Evolutionary conservation across 2,888 invertebrate genomes (phyloP).

Genomic region (Drosophila neonasuta): DNA sequence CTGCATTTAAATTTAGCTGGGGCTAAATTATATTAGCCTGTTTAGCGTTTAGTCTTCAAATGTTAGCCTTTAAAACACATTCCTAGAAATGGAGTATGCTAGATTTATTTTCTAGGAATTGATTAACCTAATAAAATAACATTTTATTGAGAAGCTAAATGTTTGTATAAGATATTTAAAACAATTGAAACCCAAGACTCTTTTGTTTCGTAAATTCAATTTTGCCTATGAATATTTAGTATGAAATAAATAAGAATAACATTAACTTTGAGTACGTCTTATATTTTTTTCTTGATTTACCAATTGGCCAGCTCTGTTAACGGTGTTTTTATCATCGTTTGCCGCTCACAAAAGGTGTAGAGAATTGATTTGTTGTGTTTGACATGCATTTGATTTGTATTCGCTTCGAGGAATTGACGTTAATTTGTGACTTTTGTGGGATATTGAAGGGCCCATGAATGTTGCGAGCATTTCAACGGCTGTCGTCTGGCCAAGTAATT

Average conservation of each 20-base stretch:
- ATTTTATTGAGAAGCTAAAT: not conserved
- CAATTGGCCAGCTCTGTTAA: not conserved
- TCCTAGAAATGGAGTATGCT: too few species aligned
- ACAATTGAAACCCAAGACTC: not conserved
- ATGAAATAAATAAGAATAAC: not conserved
- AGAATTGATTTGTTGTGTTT: conserved; percentile 56
- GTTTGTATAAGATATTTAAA: not conserved
- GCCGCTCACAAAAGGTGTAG: conserved; percentile 6
- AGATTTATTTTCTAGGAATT: not conserved
- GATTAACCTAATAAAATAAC: not conserved
- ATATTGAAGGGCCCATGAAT: conserved; percentile 26
- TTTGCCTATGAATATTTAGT: not conserved
- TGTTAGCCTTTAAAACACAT: not conserved
- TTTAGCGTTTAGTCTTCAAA: not conserved
- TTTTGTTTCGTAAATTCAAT: not conserved
- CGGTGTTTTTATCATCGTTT: not conserved
- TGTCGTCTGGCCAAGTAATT: conserved; percentile 66
- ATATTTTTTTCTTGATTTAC: not conserved
- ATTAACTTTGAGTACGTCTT: not conserved
- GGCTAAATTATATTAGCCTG: not conserved
- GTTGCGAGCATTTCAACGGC: conserved; percentile 43
- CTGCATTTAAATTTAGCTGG: not conserved
- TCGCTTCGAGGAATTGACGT: conserved; percentile 37
- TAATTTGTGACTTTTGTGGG: conserved; percentile 43
- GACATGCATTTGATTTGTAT: conserved; percentile 61